Evolutionary conservation across 2,113 vertebrate genomes (phyloP).

Genomic region (Rhinolophus ferrumequinum): DNA sequence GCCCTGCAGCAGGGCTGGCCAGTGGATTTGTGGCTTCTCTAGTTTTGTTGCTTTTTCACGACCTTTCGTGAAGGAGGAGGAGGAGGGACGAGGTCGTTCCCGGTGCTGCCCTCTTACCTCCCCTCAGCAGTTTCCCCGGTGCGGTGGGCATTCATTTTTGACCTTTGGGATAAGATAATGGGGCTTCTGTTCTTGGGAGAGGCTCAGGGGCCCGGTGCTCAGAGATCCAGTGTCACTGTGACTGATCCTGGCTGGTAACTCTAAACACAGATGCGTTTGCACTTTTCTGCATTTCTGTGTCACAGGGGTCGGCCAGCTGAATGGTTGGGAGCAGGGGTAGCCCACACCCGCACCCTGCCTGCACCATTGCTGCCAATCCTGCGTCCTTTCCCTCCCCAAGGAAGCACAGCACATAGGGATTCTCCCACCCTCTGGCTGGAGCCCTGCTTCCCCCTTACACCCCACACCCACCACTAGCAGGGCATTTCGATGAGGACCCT

Average conservation of each 20-base stretch:
- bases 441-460: fast-evolving
- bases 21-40: fast-evolving
- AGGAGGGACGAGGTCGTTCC: fast-evolving
- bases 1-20: fast-evolving
- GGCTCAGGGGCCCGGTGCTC: neutral
- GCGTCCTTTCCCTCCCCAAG: neutral
- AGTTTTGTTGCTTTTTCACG: fast-evolving
- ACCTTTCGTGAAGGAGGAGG: neutral
- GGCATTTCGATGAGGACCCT: neutral
- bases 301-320: fast-evolving
- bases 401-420: fast-evolving
- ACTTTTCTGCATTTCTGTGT: neutral
- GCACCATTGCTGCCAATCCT: fast-evolving
- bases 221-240: neutral
- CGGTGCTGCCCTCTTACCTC: neutral
- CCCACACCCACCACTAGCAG: fast-evolving
- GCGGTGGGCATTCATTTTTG: conserved; percentile 28
- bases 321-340: neutral
- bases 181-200: neutral
- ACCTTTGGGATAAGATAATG: conserved; percentile 60
- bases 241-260: neutral
- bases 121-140: neutral
- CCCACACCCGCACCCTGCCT: neutral
- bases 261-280: fast-evolving
- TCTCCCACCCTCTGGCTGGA: fast-evolving